These are phyloP conservation scores for Epizoanthus fatuus DNA, from an alignment of 92 coral and sea anemone genomes.

Conservation along the genomic window DNA sequence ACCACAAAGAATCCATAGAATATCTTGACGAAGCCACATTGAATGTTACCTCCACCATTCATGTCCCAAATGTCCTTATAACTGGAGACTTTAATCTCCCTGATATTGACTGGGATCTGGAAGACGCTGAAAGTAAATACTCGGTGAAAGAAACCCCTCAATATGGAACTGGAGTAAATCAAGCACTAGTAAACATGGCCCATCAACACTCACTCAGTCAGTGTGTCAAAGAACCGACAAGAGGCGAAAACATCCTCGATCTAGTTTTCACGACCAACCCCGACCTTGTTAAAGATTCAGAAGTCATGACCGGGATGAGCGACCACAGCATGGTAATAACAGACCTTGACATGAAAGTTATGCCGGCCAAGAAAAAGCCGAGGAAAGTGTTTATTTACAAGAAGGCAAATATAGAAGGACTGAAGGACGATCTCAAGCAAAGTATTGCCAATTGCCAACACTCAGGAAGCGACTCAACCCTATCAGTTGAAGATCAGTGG, in stretches of 20 bases:
- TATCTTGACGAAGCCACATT: slow-evolving; percentile 31
- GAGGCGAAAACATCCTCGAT: slow-evolving; percentile 24
- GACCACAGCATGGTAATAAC: slow-evolving; percentile 34
- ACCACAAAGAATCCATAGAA: slow-evolving; percentile 22
- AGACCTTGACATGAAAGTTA: neutral
- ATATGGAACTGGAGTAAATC: slow-evolving; percentile 40
- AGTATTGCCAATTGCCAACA: neutral
- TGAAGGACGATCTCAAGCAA: slow-evolving; percentile 5
- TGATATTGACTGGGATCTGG: slow-evolving; percentile 19
- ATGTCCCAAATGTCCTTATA: slow-evolving; percentile 5
- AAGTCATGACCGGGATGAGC: slow-evolving; percentile 33
- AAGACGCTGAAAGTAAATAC: slow-evolving; percentile 27
- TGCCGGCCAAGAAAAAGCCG: slow-evolving; percentile 26
- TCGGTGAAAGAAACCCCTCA: slow-evolving; percentile 40
- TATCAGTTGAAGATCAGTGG: slow-evolving; percentile 10
- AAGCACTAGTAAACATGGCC: slow-evolving; percentile 12
- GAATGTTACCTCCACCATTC: slow-evolving; percentile 1
- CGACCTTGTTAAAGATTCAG: slow-evolving; percentile 3
- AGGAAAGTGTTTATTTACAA: neutral
- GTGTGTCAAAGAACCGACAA: slow-evolving; percentile 32
- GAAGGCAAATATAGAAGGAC: slow-evolving; percentile 46
- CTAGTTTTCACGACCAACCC: slow-evolving; percentile 11
- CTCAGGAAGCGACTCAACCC: neutral
- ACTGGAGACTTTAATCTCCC: slow-evolving; percentile 55
- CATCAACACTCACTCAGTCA: slow-evolving; percentile 41